These are phyloP conservation scores for Oryzias javanicus DNA, from an alignment of 2,113 vertebrate genomes.

Conservation along the genomic window DNA sequence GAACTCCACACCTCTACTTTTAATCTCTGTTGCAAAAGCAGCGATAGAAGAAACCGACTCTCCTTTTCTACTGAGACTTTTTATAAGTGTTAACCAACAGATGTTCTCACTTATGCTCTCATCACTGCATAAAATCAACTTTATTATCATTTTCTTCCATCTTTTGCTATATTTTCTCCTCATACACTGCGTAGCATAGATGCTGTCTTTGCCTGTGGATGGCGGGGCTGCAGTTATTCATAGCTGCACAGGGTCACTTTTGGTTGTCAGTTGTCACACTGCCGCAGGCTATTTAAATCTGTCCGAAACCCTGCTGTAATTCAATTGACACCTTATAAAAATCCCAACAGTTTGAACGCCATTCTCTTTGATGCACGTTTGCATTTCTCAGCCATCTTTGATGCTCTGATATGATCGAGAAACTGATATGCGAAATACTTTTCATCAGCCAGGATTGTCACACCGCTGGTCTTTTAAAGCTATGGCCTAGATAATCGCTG, in stretches of 20 bases:
- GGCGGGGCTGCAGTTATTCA: slow-evolving; percentile 16
- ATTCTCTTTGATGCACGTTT: too few relatives aligned
- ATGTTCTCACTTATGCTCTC: slow-evolving; percentile 11
- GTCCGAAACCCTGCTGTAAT: background rate
- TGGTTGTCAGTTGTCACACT: slow-evolving; percentile 20
- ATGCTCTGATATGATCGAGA: too few relatives aligned
- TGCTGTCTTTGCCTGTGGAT: background rate
- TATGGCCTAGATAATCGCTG: too few relatives aligned
- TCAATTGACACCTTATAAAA: background rate
- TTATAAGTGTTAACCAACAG: slow-evolving; percentile 4
- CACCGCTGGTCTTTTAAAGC: too few relatives aligned
- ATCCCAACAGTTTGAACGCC: too few relatives aligned
- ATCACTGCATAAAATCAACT: background rate
- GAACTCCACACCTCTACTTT: slow-evolving; percentile 19
- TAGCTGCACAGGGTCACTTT: background rate
- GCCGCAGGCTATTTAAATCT: slow-evolving; percentile 9
- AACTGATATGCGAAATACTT: too few relatives aligned
- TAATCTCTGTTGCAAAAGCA: slow-evolving; percentile 24
- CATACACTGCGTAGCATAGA: slow-evolving; percentile 5
- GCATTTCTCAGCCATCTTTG: too few relatives aligned
- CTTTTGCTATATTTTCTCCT: background rate
- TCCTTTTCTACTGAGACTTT: background rate
- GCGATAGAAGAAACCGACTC: slow-evolving; percentile 1
- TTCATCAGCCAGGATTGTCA: too few relatives aligned
- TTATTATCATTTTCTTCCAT: background rate